Evolutionary conservation across 2,888 invertebrate species (phyloP).

Genomic region (Pseudoips prasinana): DNA sequence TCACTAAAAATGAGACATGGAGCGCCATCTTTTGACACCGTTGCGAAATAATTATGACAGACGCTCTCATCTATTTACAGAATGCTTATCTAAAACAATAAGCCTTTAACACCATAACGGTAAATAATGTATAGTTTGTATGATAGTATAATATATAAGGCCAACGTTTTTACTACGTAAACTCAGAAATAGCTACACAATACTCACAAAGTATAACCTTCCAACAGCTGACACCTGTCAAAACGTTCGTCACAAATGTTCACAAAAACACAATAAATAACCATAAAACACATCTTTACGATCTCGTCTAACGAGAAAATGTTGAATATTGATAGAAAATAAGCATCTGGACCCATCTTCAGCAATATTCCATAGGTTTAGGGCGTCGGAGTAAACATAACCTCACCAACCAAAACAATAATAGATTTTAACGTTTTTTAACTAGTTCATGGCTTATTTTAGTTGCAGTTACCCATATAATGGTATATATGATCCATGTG

Average conservation of each 20-base stretch:
- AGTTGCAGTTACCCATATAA: neutral
- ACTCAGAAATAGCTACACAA: constrained; percentile 24
- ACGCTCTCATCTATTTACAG: constrained; percentile 31
- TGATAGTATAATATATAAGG: constrained; percentile 3
- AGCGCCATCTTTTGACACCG: constrained; percentile 53
- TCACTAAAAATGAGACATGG: constrained; percentile 21
- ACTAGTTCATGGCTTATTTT: constrained; percentile 4
- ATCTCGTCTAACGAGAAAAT: constrained; percentile 31
- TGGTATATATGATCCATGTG: neutral
- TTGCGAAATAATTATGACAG: constrained; percentile 39
- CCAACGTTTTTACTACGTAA: neutral
- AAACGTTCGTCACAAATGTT: constrained; percentile 75
- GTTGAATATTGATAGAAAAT: constrained; percentile 39
- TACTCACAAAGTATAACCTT: constrained; percentile 50
- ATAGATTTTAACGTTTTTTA: constrained; percentile 13
- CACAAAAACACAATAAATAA: constrained; percentile 61
- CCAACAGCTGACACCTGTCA: constrained; percentile 75
- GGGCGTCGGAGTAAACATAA: constrained; percentile 50
- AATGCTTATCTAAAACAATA: constrained; percentile 9
- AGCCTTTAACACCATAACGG: neutral
- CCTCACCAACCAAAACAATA: constrained; percentile 46
- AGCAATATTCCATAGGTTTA: constrained; percentile 69
- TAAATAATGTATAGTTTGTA: constrained; percentile 2
- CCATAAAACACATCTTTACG: constrained; percentile 41
- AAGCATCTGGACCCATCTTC: constrained; percentile 45